A percentile compares a stretch with the other conserved stretches of the same genome.
Conservation (phyloP, 2,113 vertebrate species). For the Fulmarus glacialis region DNA sequence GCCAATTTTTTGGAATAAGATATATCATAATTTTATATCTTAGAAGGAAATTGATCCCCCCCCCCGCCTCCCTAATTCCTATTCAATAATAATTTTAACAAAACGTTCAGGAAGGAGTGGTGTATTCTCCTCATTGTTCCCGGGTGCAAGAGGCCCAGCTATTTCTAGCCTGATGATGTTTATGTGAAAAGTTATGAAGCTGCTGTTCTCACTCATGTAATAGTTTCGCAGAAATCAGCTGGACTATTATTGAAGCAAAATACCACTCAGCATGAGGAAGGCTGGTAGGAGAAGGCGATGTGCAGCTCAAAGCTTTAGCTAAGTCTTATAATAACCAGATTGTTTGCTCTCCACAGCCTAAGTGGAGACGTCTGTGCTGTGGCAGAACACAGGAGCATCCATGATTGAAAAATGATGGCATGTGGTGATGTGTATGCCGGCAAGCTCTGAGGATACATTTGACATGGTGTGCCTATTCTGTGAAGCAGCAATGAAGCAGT, state of each 20-base stretch:
- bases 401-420: constrained; percentile 1
- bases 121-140: neutral
- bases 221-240: neutral
- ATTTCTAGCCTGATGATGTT: neutral
- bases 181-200: neutral
- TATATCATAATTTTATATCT: neutral
- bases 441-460: neutral
- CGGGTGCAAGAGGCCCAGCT: neutral
- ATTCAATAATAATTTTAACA: neutral
- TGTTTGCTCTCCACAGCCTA: neutral
- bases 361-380: neutral
- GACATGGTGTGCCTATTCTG: neutral
- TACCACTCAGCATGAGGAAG: neutral
- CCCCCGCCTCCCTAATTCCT: neutral
- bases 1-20: neutral
- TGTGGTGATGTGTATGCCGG: neutral
- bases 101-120: neutral
- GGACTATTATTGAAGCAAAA: constrained; percentile 8
- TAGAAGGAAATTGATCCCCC: neutral
- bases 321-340: neutral
- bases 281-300: neutral
- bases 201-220: neutral
- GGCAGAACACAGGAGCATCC: neutral
- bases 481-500: neutral
- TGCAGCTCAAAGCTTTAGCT: neutral